Conservation (phyloP, 2,797 vertebrate genomes). For the Harpagifer antarcticus region DNA sequence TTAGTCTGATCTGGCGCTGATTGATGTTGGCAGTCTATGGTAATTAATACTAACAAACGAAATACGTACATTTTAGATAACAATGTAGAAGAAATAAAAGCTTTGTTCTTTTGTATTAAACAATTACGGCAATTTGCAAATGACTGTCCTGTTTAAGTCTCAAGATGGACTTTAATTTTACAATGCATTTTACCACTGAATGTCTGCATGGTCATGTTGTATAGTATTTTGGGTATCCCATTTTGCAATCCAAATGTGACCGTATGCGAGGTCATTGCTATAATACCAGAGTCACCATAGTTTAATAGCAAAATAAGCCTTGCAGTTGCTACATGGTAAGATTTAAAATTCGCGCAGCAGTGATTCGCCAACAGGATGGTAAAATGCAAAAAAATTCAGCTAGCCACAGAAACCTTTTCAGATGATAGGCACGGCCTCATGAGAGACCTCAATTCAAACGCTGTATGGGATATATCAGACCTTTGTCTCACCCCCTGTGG, state of each 20-base stretch:
- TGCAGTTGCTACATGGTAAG: background rate
- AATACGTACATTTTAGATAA: background rate
- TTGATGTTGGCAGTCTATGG: background rate
- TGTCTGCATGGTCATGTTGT: background rate
- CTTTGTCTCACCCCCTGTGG: constrained; percentile 77
- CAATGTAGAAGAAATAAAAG: background rate
- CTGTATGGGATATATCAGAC: constrained; percentile 73
- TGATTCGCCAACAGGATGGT: constrained; percentile 4
- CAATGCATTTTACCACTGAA: background rate
- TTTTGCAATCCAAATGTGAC: constrained; percentile 1
- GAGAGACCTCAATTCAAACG: constrained; percentile 77
- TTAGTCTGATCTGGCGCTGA: background rate
- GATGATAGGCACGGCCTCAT: constrained; percentile 75
- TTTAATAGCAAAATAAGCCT: background rate
- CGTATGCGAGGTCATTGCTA: background rate
- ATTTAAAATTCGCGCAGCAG: constrained; percentile 18
- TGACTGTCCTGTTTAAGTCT: too few relatives aligned
- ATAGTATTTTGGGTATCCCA: background rate
- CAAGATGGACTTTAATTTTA: background rate
- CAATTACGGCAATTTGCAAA: too few relatives aligned
- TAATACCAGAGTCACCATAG: background rate
- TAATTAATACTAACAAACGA: background rate
- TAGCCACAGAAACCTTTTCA: constrained; percentile 35
- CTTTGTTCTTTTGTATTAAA: too few relatives aligned
- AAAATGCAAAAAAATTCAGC: constrained; percentile 24